These are phyloP conservation scores for Athalia rosae DNA, from an alignment of 2,888 invertebrate genomes.

Conservation along the genomic window DNA sequence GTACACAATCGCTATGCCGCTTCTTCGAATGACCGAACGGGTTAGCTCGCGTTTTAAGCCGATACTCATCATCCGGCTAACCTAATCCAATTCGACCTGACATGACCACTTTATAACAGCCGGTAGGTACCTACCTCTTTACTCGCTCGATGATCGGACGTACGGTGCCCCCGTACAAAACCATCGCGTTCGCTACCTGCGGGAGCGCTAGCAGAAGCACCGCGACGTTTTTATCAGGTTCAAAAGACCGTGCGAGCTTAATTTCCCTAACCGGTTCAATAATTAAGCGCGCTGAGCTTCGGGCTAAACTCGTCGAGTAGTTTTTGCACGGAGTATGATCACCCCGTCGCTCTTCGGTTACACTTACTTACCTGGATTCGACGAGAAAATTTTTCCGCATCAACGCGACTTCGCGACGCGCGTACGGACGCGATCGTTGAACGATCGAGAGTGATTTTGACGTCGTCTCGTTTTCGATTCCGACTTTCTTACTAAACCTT, in stretches of 20 bases:
- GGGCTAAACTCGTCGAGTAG: slow-evolving; percentile 43
- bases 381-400: slow-evolving; percentile 5
- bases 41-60: not conserved
- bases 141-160: slow-evolving; percentile 12
- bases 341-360: slow-evolving; percentile 11
- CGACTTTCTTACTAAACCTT: slow-evolving; percentile 10
- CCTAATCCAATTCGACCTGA: not conserved
- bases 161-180: slow-evolving; percentile 25
- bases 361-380: not conserved
- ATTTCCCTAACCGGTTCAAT: slow-evolving; percentile 46
- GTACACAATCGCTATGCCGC: not conserved
- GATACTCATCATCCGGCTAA: not conserved
- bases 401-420: not conserved
- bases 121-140: slow-evolving; percentile 18
- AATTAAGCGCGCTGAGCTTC: slow-evolving; percentile 42
- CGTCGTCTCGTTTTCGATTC: not conserved
- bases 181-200: slow-evolving; percentile 26
- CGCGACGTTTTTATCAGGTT: slow-evolving; percentile 39
- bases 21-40: not conserved
- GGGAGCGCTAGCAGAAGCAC: too few species aligned
- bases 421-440: too few species aligned
- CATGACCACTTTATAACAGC: slow-evolving; percentile 11
- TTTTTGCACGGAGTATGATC: slow-evolving; percentile 30
- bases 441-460: too few species aligned
- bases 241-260: slow-evolving; percentile 41